phyloP scores from a whole-genome alignment of 2,888 invertebrate species.

The Cephus sareptanus region DNA sequence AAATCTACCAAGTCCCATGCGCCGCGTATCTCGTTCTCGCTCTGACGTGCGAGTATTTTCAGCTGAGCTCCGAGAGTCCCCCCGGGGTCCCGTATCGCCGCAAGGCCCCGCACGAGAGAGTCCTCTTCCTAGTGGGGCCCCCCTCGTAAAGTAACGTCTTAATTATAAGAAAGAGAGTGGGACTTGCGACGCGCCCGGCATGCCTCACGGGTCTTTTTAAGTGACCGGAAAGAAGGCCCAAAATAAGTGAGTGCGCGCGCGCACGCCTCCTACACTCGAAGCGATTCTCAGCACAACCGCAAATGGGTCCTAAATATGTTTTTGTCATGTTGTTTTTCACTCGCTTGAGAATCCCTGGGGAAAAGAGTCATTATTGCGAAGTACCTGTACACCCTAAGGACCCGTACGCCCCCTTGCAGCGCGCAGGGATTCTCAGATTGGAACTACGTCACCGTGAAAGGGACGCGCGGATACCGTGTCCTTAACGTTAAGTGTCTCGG shows the following conservation, averaged over 20 bases:
- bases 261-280: background rate
- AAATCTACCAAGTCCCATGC: background rate
- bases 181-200: conserved; percentile 48
- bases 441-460: conserved; percentile 3
- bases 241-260: background rate
- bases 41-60: background rate
- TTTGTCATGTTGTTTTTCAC: background rate
- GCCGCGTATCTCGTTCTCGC: background rate
- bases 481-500: background rate
- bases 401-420: background rate
- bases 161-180: conserved; percentile 55
- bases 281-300: background rate
- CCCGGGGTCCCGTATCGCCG: background rate
- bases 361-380: conserved; percentile 30
- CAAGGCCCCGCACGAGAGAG: background rate
- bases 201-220: conserved; percentile 28
- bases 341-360: conserved; percentile 21
- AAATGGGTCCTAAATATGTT: background rate
- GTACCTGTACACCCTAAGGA: conserved; percentile 24
- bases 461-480: background rate
- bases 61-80: background rate
- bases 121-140: background rate
- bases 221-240: conserved; percentile 2
- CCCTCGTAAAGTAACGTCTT: conserved; percentile 57
- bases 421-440: conserved; percentile 25